Conservation (phyloP, 2,888 invertebrate species). For the Dynastes maya region DNA sequence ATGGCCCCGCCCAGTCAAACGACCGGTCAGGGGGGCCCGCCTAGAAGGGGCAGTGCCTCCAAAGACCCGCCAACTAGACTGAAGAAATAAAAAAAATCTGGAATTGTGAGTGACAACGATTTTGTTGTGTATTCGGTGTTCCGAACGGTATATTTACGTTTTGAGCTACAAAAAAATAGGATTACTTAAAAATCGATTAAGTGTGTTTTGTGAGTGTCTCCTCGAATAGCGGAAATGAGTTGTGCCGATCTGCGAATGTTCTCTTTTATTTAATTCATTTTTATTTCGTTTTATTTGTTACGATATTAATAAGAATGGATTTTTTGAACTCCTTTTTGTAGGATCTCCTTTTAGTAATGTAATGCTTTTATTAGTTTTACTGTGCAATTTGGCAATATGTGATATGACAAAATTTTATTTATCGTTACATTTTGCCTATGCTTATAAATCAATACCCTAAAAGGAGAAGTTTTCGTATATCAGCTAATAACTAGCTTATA, state of each 20-base stretch:
- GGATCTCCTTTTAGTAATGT: no score
- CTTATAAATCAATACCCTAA: no score
- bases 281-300: slow-evolving; percentile 29
- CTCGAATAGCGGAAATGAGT: slow-evolving; percentile 42
- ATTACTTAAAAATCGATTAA: slow-evolving; percentile 38
- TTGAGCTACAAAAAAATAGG: slow-evolving; percentile 24
- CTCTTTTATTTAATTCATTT: slow-evolving; percentile 26
- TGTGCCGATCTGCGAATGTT: slow-evolving; percentile 38
- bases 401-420: no score
- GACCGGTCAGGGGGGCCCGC: slow-evolving; percentile 71
- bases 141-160: slow-evolving; percentile 13
- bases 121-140: slow-evolving; percentile 38
- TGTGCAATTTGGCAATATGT: no score
- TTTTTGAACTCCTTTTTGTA: slow-evolving; percentile 8
- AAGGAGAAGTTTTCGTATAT: no score
- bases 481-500: no score
- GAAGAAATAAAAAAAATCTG: slow-evolving; percentile 63
- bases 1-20: slow-evolving; percentile 76
- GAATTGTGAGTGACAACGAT: slow-evolving; percentile 37
- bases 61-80: slow-evolving; percentile 67
- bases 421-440: no score
- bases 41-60: slow-evolving; percentile 74
- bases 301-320: slow-evolving; percentile 20
- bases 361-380: no score
- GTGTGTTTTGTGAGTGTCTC: slow-evolving; percentile 39